Evolutionary conservation across 2,888 invertebrate species (phyloP).

Genomic region (Mythimna albipuncta): DNA sequence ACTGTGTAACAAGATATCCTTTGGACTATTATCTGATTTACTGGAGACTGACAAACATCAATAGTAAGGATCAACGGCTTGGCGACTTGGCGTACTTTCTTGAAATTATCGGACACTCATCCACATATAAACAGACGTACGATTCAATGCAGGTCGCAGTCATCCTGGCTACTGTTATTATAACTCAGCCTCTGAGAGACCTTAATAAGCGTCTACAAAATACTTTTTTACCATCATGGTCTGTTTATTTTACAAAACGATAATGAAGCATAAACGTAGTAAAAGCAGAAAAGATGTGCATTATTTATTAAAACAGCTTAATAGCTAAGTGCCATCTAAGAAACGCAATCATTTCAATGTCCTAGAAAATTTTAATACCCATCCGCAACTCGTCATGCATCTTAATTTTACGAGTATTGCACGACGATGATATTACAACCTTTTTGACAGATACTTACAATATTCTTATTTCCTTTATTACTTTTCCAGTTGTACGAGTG

Average conservation of each 20-base stretch:
- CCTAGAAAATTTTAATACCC: background rate
- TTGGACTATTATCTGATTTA: background rate
- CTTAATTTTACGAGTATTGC: background rate
- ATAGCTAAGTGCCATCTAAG: background rate
- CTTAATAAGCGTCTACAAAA: background rate
- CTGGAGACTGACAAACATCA: background rate
- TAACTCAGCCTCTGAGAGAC: too few species aligned
- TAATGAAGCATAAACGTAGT: background rate
- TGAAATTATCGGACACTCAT: too few species aligned
- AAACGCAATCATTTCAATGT: background rate
- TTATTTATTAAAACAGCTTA: background rate
- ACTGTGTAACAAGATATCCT: background rate
- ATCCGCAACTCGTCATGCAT: background rate
- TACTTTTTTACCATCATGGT: background rate
- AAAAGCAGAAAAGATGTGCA: background rate
- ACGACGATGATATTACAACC: background rate
- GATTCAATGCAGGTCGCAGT: too few species aligned
- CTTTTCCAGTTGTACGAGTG: slow-evolving; percentile 88
- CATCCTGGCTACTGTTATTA: too few species aligned
- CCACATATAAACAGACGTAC: too few species aligned
- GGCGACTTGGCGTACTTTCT: too few species aligned
- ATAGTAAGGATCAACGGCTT: background rate
- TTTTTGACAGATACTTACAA: background rate
- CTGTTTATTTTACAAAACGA: background rate
- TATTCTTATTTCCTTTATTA: background rate